These are phyloP conservation scores for Drosophila sproati DNA, from an alignment of 1,140 invertebrate species.

Conservation along the genomic window DNA sequence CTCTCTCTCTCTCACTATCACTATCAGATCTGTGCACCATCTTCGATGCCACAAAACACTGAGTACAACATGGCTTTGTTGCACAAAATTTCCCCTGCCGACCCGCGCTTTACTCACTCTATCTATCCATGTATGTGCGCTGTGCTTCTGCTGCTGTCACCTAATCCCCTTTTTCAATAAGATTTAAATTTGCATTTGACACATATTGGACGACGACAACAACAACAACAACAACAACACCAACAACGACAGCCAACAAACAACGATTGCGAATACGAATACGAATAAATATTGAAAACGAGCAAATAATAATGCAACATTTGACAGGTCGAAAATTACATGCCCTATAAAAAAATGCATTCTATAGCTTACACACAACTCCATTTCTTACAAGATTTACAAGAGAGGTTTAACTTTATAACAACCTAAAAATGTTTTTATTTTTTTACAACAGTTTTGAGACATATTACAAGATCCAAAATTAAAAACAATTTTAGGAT, in stretches of 20 bases:
- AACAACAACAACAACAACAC: slow-evolving; percentile 33
- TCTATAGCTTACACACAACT: background rate
- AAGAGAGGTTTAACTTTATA: too few relatives aligned
- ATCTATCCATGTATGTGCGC: slow-evolving; percentile 8
- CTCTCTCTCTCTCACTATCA: too few relatives aligned
- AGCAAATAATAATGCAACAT: slow-evolving; percentile 40
- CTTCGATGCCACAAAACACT: slow-evolving; percentile 43
- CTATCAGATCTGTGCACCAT: slow-evolving; percentile 6
- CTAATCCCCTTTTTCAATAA: slow-evolving; percentile 81
- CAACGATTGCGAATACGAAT: slow-evolving; percentile 36
- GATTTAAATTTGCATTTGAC: slow-evolving; percentile 84
- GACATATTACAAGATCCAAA: too few relatives aligned
- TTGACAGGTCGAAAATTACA: slow-evolving; percentile 53
- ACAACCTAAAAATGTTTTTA: too few relatives aligned
- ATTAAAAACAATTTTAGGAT: too few relatives aligned
- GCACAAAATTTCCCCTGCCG: background rate
- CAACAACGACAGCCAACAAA: slow-evolving; percentile 32
- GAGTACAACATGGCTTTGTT: slow-evolving; percentile 30
- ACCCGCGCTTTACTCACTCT: background rate
- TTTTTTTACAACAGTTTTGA: too few relatives aligned
- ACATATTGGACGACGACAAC: slow-evolving; percentile 80
- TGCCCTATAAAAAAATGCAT: slow-evolving; percentile 43
- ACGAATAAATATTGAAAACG: slow-evolving; percentile 35
- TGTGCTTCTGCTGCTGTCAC: slow-evolving; percentile 73
- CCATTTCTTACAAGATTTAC: background rate